phyloP scores from a whole-genome alignment of 2,888 invertebrate genomes.

The Diogma glabrata region DNA sequence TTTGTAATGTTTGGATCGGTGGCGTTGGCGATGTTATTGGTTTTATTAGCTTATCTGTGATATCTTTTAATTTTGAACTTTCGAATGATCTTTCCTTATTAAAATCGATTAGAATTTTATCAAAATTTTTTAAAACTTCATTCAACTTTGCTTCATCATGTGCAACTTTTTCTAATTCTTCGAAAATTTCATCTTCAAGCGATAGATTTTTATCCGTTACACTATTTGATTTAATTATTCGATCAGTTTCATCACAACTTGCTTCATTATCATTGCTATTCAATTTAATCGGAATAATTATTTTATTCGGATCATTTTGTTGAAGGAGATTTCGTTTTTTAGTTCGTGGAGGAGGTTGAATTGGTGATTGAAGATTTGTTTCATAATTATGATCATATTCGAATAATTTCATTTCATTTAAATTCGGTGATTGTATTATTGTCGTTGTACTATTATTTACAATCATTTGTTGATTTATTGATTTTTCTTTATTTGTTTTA shows the following conservation, averaged over 20 bases:
- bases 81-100: conserved; percentile 11
- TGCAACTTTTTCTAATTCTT: conserved; percentile 35
- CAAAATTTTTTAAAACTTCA: conserved; percentile 41
- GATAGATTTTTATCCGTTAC: conserved; percentile 21
- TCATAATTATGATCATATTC: not conserved
- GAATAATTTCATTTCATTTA: not conserved
- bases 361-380: not conserved
- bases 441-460: not conserved
- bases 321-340: conserved; percentile 3
- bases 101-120: conserved; percentile 41
- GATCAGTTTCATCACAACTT: not conserved
- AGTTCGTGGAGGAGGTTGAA: conserved; percentile 6
- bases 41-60: not conserved
- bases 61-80: not conserved
- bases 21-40: not conserved
- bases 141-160: conserved; percentile 38
- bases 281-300: not conserved
- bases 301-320: not conserved
- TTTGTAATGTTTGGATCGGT: conserved; percentile 38
- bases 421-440: not conserved
- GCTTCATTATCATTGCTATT: not conserved
- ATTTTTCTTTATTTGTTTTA: conserved; percentile 18
- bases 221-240: conserved; percentile 24
- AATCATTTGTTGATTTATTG: conserved; percentile 10
- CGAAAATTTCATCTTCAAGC: conserved; percentile 35